Evolutionary conservation across 2,888 invertebrate species (phyloP), one percentile per base, ranked within the genome.

Genomic region (Himalopsyche japonica): DNA sequence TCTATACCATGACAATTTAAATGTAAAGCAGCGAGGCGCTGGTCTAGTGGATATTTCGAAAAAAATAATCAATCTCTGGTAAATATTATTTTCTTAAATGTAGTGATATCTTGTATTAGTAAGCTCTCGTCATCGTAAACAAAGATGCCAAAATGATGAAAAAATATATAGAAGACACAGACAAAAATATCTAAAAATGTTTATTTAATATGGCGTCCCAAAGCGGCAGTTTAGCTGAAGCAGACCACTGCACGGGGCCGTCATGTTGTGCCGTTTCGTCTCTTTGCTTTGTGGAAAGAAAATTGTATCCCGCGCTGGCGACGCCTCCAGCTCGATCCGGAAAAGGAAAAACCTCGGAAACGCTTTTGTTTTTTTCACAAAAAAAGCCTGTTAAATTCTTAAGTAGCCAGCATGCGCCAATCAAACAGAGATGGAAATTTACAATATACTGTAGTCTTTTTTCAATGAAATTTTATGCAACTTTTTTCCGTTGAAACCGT

Each of bases 371-470:
- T 84, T 82, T 57, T 57, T 76, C 82, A 48, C 47, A 82, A 57
- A 84, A 84, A 84, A 84, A 82, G 79, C 79, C 84, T 84, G 84
- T 84, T 84, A 84, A 84, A 84, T 84, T 84, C 84, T 84, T 84
- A 84, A 84, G 84, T 84, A 84, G 84, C 57, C 57, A 76, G 76
- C 34, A 20, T 32, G 70, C 78, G 77, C 37, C 78, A 47, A 64
- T 15, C 81, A 49, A 48, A 49, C 24, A 78, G 64, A 81, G 79
- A 77, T 76, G 76, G 76, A 20, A 57, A 57, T 57, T 57, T 57
- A 20, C 57, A 57, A 20, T 57, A 10, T 57, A 57, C 20, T 57
- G 20, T 10, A 5, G 20, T 20, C 6, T n/a, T 57, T 57, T 4
- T 43, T 43, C 2, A 43, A 15, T 43, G 12, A 12, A 43, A n/a